Conservation (phyloP, 2,113 vertebrate genomes). For the Leptocoma aspasia region DNA sequence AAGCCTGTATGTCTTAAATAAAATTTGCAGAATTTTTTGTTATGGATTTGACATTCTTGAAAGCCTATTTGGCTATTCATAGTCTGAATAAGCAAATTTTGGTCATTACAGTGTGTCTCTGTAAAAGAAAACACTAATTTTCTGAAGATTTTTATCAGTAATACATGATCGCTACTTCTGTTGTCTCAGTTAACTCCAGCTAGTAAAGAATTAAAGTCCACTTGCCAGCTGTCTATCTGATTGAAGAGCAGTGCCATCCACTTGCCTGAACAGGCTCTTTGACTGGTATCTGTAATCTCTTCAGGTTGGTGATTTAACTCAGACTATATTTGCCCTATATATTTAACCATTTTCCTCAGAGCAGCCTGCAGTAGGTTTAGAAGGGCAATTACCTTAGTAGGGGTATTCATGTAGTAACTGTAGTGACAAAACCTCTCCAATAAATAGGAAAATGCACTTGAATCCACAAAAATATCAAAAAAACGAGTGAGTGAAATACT, state of each 20-base stretch:
- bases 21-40: not conserved
- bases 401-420: not conserved
- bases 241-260: not conserved
- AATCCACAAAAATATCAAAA: not conserved
- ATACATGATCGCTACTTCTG: not conserved
- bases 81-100: not conserved
- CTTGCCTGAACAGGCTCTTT: not conserved
- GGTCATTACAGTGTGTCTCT: too few relatives aligned
- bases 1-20: not conserved
- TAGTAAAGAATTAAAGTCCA: not conserved
- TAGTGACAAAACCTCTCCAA: not conserved
- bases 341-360: not conserved
- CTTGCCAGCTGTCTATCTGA: not conserved
- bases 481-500: not conserved
- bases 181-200: not conserved
- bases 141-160: not conserved
- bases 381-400: not conserved
- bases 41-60: not conserved
- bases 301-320: not conserved
- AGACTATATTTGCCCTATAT: not conserved
- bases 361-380: not conserved
- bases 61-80: not conserved
- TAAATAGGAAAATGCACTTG: not conserved
- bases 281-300: not conserved
- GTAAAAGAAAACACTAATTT: not conserved